Base-by-base conservation (phyloP, 2,888 invertebrate species). In the Pammene fasciana region DNA sequence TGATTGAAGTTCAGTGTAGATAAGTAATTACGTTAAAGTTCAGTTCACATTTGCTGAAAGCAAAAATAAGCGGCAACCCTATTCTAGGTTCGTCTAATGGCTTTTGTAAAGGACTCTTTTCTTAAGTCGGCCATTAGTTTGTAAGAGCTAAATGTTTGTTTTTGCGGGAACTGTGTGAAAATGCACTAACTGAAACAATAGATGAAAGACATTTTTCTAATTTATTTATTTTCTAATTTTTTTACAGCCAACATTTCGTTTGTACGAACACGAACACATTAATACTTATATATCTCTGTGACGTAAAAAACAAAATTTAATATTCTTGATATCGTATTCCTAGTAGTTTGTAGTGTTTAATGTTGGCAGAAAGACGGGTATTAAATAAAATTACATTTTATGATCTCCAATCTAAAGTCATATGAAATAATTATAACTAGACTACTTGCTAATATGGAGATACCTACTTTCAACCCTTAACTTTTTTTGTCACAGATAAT, bases 131-230 rank as follows among this genome's bases (percentile, higher is more conserved):
- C 59, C 59, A 59, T 59, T 59, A 34, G 59, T 46, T 45, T 26
- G 45, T 18, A 59, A 59, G 34, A 59, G 59, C 43, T 59, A 59
- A 43, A 16, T 43, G 43, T 13, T 16, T 43, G 26, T 26, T 57
- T 18, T 18, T 13, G 16, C 13, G 26, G 10, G 4, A 38, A 56
- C 18, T 43, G 38, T 26, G 41, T 41, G 1, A 18, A 56, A 18
- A 11, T 14, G 16, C 50, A 50, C 9, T 9, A 11, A 50, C 7
- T 38, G 9, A 9, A 38, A 6, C 7, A 9, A 38, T 38, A 9
- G 38, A 38, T 26, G 26, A 26, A 26, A 26, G 1, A 38, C 14
- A 16, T 48, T 48, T 48, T 14, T 0, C 48, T 16, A 7, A 1
- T 48, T 16, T 48, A 48, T 16, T 9, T 9, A 9, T 38, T 9